Conservation (phyloP, 1,140 invertebrate genomes). For the Pygmarrhopalites habei region DNA sequence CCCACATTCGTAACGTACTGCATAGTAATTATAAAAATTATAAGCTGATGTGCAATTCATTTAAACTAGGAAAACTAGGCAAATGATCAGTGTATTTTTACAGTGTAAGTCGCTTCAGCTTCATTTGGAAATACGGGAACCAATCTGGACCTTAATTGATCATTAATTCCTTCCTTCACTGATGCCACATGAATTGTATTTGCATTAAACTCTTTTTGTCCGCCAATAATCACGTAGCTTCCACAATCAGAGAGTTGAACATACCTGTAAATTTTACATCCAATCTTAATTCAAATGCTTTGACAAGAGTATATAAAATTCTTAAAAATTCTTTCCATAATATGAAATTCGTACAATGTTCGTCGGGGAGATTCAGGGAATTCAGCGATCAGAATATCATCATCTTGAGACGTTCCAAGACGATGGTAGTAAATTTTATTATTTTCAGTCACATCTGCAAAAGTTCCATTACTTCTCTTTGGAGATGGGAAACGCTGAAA, state of each 20-base stretch:
- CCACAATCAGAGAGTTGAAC: slow-evolving; percentile 53
- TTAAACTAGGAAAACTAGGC: slow-evolving; percentile 5
- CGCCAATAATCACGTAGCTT: slow-evolving; percentile 49
- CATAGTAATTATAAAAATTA: too few relatives aligned
- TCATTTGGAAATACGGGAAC: slow-evolving; percentile 19
- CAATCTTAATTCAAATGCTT: too few relatives aligned
- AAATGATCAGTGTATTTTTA: slow-evolving; percentile 64
- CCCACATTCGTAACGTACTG: slow-evolving; percentile 44
- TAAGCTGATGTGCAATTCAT: slow-evolving; percentile 4
- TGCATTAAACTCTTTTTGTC: slow-evolving; percentile 17
- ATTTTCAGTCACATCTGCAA: slow-evolving; percentile 65
- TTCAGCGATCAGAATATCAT: slow-evolving; percentile 83
- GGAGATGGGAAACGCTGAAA: background rate
- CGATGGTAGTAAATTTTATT: slow-evolving; percentile 92
- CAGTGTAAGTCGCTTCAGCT: slow-evolving; percentile 55
- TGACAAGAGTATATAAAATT: too few relatives aligned
- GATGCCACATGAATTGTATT: slow-evolving; percentile 15
- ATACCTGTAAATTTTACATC: background rate
- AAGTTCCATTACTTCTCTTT: slow-evolving; percentile 47
- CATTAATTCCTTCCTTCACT: slow-evolving; percentile 3
- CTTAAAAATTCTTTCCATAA: too few relatives aligned
- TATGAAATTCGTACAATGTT: slow-evolving; percentile 75
- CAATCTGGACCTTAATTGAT: background rate
- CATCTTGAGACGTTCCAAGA: slow-evolving; percentile 72
- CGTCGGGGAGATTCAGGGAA: slow-evolving; percentile 85